Evolutionary conservation across 2,113 vertebrate species (phyloP), one percentile per base, ranked within the genome.

Genomic region (Chionodraco myersi): DNA sequence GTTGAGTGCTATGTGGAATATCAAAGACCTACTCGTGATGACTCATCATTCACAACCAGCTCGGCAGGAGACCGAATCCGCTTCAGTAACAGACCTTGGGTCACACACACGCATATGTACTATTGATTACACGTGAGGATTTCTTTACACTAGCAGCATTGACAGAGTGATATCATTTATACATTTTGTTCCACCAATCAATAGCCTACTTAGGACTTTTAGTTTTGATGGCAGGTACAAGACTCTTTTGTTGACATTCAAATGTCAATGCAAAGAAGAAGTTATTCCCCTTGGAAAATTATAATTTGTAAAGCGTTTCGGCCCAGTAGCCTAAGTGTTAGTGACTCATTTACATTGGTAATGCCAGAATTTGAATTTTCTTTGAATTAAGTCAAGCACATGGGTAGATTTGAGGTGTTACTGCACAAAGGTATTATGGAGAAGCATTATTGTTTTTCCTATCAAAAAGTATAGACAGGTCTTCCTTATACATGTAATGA

Each of bases 21-120:
- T 80, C 53, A 90, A 84, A 86, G 69, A 34, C 60, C 18, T 52
- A 11, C 71, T 79, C 13, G 41, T 23, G 80, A 77, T 88, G 81
- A 90, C 30, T 90, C 78, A 90, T 70, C 79, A 75, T 72, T 87
- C 74, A 72, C 62, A 83, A 59, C 45, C 57, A 65, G 61, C 30
- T 36, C 4, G 6, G 41, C 21, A 6, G 2, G 26, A 45, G 7
- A 77, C 56, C 45, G 44, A 74, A 78, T 71, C 64, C 0, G 15
- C 23, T 71, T 60, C 59, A 52, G 56, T 26, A 75, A 9, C n/a
- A 74, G 48, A 74, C 13, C 75, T 59, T 44, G 36, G 30, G 30
- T 48, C 61, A 47, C 47, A 63, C 47, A 63, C 14, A 51, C 16
- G 26, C 72, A 71, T 5, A 59, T 21, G 13, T 10, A 53, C 6